phyloP scores from a whole-genome alignment of 2,888 invertebrate genomes.

The Antheraea yamamai region DNA sequence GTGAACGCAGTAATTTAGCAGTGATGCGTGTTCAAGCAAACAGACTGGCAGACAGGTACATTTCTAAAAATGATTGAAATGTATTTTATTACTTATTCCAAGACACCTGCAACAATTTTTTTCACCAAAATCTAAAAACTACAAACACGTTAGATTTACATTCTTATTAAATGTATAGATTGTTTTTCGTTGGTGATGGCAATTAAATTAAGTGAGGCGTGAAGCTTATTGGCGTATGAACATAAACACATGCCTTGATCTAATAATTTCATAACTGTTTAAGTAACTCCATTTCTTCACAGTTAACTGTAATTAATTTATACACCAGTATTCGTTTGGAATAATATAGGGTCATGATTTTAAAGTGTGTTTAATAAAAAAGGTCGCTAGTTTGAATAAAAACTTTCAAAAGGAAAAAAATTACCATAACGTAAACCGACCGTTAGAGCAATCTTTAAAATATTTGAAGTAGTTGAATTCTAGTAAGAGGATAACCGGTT shows the following conservation, averaged over 20 bases:
- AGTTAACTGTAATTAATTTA: background rate
- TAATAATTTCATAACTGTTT: background rate
- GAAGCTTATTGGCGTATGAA: background rate
- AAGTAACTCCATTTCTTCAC: background rate
- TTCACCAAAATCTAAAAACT: too few species aligned
- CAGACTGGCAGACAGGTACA: too few species aligned
- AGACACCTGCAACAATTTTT: too few species aligned
- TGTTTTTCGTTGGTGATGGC: too few species aligned
- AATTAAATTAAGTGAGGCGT: background rate
- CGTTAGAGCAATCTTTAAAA: conserved; percentile 7
- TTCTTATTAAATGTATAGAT: too few species aligned
- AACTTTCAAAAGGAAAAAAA: conserved; percentile 17
- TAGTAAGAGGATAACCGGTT: conserved; percentile 35
- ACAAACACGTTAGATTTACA: too few species aligned
- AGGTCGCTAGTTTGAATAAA: conserved; percentile 17
- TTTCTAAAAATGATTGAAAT: too few species aligned
- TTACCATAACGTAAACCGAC: background rate
- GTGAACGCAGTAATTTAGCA: too few species aligned
- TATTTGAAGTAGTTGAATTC: conserved; percentile 12
- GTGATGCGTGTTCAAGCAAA: too few species aligned
- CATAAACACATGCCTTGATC: background rate
- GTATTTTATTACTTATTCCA: too few species aligned
- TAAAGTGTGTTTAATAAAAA: background rate
- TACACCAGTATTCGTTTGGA: background rate
- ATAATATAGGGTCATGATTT: background rate